Percentiles rank a stretch among this genome's conserved stretches.
Evolutionary conservation across 2,888 invertebrate genomes (phyloP).

Genomic region (Pollenia griseotomentosa): DNA sequence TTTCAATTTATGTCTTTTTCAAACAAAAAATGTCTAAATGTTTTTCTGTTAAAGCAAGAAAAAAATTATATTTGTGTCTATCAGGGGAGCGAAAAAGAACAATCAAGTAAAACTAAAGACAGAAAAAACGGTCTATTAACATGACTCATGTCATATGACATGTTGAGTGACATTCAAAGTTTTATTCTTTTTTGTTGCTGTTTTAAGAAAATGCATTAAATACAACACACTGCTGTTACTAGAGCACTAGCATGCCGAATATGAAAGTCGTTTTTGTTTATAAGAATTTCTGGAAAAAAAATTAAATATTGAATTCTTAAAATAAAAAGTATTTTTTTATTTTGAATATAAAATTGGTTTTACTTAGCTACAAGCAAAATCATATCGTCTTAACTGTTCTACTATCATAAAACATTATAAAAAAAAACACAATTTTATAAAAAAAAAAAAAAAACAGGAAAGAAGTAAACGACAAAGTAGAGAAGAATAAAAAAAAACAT

Average conservation of each 20-base stretch:
- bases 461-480: neutral
- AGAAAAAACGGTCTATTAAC: slow-evolving; percentile 65
- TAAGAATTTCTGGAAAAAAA: neutral
- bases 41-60: neutral
- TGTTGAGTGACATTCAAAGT: slow-evolving; percentile 68
- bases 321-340: neutral
- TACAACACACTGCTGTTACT: neutral
- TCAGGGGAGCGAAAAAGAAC: neutral
- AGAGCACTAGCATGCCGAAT: neutral
- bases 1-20: neutral
- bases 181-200: slow-evolving; percentile 1
- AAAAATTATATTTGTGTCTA: too few relatives aligned
- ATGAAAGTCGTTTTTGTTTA: neutral
- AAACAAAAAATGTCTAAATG: neutral
- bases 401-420: slow-evolving; percentile 23
- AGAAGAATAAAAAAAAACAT: slow-evolving; percentile 23
- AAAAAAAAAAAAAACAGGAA: slow-evolving; percentile 7
- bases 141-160: slow-evolving; percentile 73
- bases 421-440: neutral
- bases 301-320: neutral
- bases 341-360: neutral
- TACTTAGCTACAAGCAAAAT: neutral
- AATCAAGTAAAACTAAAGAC: neutral
- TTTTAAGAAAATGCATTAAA: slow-evolving; percentile 35
- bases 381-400: neutral